Percentiles rank a stretch among this genome's conserved stretches.
These are phyloP conservation scores for Lagopus muta DNA, from an alignment of 2,113 vertebrate genomes.

Conservation along the genomic window DNA sequence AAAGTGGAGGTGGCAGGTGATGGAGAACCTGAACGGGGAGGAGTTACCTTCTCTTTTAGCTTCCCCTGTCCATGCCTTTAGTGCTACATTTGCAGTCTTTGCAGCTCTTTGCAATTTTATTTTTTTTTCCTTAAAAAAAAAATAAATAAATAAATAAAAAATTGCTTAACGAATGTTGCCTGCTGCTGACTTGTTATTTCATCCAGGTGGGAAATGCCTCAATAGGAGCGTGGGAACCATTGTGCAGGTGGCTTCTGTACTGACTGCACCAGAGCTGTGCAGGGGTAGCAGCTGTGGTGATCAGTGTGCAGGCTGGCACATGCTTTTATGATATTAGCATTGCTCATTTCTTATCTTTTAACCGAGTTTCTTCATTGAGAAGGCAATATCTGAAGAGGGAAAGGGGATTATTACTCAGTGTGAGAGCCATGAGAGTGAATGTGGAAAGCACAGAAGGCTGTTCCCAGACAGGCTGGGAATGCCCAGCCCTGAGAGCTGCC, in stretches of 20 bases:
- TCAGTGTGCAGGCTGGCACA: accelerated
- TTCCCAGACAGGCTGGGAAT: background rate
- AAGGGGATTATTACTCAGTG: background rate
- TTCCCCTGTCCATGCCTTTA: background rate
- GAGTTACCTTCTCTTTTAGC: background rate
- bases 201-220: background rate
- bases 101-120: background rate
- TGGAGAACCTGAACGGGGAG: background rate
- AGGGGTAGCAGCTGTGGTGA: background rate
- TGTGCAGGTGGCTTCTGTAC: accelerated
- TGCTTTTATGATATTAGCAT: background rate
- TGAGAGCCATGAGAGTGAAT: background rate
- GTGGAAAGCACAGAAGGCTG: background rate
- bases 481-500: background rate
- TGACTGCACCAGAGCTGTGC: background rate
- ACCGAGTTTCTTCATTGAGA: background rate
- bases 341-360: background rate
- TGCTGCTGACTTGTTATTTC: background rate
- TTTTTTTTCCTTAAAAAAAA: background rate
- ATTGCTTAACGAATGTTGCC: background rate
- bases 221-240: background rate
- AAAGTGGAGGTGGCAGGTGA: background rate
- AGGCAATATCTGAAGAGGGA: background rate
- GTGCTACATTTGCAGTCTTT: background rate
- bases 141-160: background rate